These are phyloP conservation scores for Echiichthys vipera DNA, from an alignment of 2,797 vertebrate genomes.

Conservation along the genomic window DNA sequence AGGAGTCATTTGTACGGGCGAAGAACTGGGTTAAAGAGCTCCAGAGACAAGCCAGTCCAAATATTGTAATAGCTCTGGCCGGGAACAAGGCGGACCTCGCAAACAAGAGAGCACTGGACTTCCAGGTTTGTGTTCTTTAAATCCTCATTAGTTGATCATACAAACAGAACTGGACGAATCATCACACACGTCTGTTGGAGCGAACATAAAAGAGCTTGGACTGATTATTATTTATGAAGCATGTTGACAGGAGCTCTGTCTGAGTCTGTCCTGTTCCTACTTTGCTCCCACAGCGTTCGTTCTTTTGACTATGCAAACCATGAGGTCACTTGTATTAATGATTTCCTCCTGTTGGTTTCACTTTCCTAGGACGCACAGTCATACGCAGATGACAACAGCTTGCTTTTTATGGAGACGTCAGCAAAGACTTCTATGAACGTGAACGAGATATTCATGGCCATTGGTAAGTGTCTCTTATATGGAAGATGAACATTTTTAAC, in stretches of 20 bases:
- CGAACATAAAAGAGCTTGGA: background rate
- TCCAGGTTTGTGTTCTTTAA: conserved; percentile 88
- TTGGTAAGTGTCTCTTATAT: conserved; percentile 86
- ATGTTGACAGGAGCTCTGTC: background rate
- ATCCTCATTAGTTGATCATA: background rate
- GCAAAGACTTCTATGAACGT: conserved; percentile 99
- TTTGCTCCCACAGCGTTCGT: background rate
- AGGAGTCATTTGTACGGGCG: conserved; percentile 99
- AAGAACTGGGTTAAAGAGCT: conserved; percentile 99
- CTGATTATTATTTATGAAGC: background rate
- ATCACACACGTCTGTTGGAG: background rate
- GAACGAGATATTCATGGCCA: conserved; percentile 99
- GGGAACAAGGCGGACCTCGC: conserved; percentile 99
- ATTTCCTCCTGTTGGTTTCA: conserved; percentile 40
- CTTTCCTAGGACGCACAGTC: conserved; percentile 93
- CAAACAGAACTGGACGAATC: background rate
- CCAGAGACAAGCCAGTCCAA: conserved; percentile 99
- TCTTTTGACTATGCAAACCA: background rate
- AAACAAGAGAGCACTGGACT: conserved; percentile 97
- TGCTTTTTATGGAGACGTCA: conserved; percentile 99
- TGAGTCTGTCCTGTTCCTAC: background rate
- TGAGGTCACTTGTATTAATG: background rate
- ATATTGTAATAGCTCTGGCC: conserved; percentile 99
- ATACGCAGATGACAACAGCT: conserved; percentile 98
- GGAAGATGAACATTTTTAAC: no score